Evolutionary conservation across 2,113 vertebrate species (phyloP), one percentile per base, ranked within the genome.

Genomic region (Nansenia antarctica): DNA sequence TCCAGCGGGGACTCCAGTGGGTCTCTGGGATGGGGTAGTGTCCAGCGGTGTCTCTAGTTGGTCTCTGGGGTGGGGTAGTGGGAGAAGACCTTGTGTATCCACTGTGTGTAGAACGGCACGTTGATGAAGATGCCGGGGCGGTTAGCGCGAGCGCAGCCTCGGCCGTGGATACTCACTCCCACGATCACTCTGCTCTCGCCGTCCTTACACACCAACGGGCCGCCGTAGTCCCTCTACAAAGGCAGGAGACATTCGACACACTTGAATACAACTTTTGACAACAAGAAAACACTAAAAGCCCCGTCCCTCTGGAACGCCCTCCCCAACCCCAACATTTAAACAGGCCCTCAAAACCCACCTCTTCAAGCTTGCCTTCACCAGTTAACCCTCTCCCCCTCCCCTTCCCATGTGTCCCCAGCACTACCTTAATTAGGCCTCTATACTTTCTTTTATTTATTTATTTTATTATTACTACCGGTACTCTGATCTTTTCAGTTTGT

Each of bases 181-280:
- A 95, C 91, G n/a, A 99, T 92, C 55, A 98, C 93, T 84, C 91
- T 95, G 85, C 93, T 92, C 34, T 94, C 94, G 39, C 95, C 94
- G n/a, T 98, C 96, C 78, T 95, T 94, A 80, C 98, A 99, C 68
- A 99, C 92, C 62, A 99, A 90, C 12, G 98, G 96, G 47, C 98
- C 98, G 3, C 98, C 98, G 8, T 99, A 99, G 90, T 99, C 98
- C 72, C 95, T 80, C 97, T 99, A 85, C 52, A 55, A 3, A 65
- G 45, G 67, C 39, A 68, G 65, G 37, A 82, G 85, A 76, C 66
- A 84, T 42, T 62, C 6, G 15, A 31, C 64, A 68, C 20, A 57
- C 74, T 74, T 72, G 24, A 47, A 18, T 62, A 14, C 24, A 54
- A 54, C 22, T 26, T 26, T n/a, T 52, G 49, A 7, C 2, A n/a